Conservation (phyloP, 2,797 vertebrate genomes). For the Moxostoma hubbsi region DNA sequence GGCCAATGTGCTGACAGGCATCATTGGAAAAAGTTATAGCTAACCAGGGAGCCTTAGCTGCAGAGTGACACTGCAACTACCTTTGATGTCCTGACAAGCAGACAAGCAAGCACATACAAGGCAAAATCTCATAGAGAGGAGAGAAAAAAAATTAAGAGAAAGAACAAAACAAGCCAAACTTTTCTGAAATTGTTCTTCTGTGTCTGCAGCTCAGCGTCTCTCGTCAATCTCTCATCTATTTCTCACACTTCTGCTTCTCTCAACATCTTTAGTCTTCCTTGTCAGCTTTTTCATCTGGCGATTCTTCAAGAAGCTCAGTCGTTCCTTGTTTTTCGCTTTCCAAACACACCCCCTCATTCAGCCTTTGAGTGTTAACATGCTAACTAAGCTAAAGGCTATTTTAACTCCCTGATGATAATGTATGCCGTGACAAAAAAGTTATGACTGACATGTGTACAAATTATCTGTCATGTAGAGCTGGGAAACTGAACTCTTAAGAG, state of each 20-base stretch:
- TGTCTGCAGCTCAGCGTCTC: constrained; percentile 28
- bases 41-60: constrained; percentile 52
- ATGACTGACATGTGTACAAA: constrained; percentile 31
- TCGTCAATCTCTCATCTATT: constrained; percentile 33
- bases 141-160: neutral
- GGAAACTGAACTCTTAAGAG: constrained; percentile 1
- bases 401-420: constrained; percentile 10
- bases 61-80: constrained; percentile 48
- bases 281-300: neutral
- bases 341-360: constrained; percentile 22
- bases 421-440: constrained; percentile 5
- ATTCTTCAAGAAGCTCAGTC: constrained; percentile 56
- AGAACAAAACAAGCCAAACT: constrained; percentile 38
- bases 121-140: constrained; percentile 16
- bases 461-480: constrained; percentile 8
- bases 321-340: constrained; percentile 43
- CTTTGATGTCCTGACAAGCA: constrained; percentile 48
- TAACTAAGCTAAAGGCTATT: constrained; percentile 27
- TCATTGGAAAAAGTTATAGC: constrained; percentile 61
- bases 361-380: constrained; percentile 25
- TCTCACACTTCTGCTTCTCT: constrained; percentile 24
- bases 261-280: constrained; percentile 34
- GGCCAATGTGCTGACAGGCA: constrained; percentile 68
- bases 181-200: constrained; percentile 16
- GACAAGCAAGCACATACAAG: constrained; percentile 46